Evolutionary conservation across 2,797 vertebrate genomes (phyloP).

Genomic region (Cynodonichthys magdalenae): DNA sequence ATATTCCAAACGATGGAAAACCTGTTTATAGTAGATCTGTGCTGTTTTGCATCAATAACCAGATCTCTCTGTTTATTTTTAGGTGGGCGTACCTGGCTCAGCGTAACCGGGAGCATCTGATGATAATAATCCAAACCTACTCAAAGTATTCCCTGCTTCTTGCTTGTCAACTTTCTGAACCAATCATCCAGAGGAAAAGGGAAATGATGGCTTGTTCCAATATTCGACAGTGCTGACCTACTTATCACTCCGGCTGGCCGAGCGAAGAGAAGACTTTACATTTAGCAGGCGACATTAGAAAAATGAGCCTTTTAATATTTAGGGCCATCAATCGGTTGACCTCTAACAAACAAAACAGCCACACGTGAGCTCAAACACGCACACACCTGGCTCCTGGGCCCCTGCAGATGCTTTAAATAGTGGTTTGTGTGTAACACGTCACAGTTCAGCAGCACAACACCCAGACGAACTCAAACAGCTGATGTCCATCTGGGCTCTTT

Average conservation of each 20-base stretch:
- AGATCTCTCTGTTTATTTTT: constrained; percentile 39
- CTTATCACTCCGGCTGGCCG: constrained; percentile 34
- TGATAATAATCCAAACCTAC: constrained; percentile 1
- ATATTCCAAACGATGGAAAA: constrained; percentile 12
- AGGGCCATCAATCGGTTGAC: constrained; percentile 59
- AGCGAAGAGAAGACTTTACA: constrained; percentile 30
- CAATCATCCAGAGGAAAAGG: constrained; percentile 17
- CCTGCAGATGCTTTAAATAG: constrained; percentile 39
- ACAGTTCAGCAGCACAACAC: constrained; percentile 20
- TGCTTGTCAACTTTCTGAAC: constrained; percentile 28
- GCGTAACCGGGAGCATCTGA: constrained; percentile 26
- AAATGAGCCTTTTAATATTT: constrained; percentile 46
- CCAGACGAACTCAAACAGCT: constrained; percentile 25
- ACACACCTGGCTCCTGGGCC: constrained; percentile 24
- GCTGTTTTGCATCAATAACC: constrained; percentile 24
- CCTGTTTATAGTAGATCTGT: constrained; percentile 3
- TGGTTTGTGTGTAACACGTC: constrained; percentile 20
- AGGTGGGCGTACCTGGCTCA: constrained; percentile 40
- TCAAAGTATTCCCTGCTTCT: constrained; percentile 38
- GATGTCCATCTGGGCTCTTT: constrained; percentile 61
- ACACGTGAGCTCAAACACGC: constrained; percentile 6
- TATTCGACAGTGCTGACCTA: constrained; percentile 44
- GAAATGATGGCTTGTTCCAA: constrained; percentile 20
- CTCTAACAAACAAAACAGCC: constrained; percentile 23
- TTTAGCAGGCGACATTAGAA: constrained; percentile 39